Evolutionary conservation across 2,113 vertebrate genomes (phyloP), one percentile per base, ranked within the genome.

Genomic region (Dicrurus megarhynchus): DNA sequence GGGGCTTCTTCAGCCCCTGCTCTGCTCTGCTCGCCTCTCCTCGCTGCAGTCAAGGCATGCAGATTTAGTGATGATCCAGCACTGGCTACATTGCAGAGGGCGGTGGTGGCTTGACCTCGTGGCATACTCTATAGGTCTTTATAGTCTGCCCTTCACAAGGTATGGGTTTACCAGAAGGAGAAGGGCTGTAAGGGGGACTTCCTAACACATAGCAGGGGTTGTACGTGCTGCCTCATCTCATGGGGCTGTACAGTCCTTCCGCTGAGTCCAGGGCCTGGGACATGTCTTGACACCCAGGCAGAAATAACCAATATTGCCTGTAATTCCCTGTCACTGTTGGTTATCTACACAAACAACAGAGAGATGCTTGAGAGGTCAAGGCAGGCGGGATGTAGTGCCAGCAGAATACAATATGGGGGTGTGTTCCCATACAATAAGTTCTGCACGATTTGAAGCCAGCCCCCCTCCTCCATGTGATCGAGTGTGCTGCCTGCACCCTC

Each of bases 41-140:
- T 55, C 0, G 0, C 41, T 28, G 9, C 0, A 0, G 44, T 12
- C 32, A 30, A 59, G 24, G 10, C 16, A 3, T 3, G 3, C 0
- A 0, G 42, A 7, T 53, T 81, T 37, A 30, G 70, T 19, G 42
- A 4, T 42, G 44, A 39, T 32, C 59, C 13, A 4, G 44, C 20
- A 7, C 10, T 16, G 6, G 32, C n/a, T 52, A 2, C 41, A 6
- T 44, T 19, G 49, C 67, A 35, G 46, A 49, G 50, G 20, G 46
- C 15, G 26, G 22, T 9, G 35, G 32, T 84, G 64, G 23, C 33
- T 53, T 7, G 2, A 55, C 22, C 28, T 63, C 42, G 28, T 16
- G 22, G 13, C 68, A 20, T 57, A 10, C 4, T 37, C 11, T 23
- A 1, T n/a, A 44, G 57, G n/a, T 56, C 17, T 60, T 4, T 49